Conservation (phyloP, 2,113 vertebrate species). For the Chaetodon auriga region DNA sequence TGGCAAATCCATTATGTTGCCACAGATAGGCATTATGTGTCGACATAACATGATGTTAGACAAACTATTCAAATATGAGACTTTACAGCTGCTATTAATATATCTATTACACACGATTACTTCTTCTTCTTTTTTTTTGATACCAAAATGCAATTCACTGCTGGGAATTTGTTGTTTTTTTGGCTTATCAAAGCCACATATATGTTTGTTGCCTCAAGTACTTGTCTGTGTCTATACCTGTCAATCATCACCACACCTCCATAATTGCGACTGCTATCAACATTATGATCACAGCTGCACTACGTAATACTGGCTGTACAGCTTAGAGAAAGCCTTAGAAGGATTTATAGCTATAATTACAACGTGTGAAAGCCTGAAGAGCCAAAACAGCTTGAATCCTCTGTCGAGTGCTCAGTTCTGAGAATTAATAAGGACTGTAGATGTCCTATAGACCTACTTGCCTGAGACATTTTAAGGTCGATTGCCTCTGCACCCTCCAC, state of each 20-base stretch:
- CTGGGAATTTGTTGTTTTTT: too few relatives aligned
- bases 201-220: neutral
- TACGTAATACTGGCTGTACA: neutral
- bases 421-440: conserved; percentile 26
- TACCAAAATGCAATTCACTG: neutral
- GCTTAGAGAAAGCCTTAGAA: conserved; percentile 1
- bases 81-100: neutral
- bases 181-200: too few relatives aligned
- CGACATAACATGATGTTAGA: too few relatives aligned
- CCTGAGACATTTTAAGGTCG: conserved; percentile 38
- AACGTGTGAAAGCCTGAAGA: neutral
- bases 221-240: neutral
- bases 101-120: neutral
- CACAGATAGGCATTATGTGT: too few relatives aligned
- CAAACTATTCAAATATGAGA: neutral
- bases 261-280: neutral
- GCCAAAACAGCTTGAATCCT: conserved; percentile 1
- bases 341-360: conserved; percentile 28
- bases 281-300: neutral
- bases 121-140: neutral
- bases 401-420: neutral
- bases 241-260: conserved; percentile 9
- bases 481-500: conserved; percentile 29
- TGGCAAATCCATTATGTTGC: too few relatives aligned
- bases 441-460: conserved; percentile 26